Percentiles rank a stretch among this genome's conserved stretches.
Evolutionary conservation across 2,113 vertebrate genomes (phyloP).

Genomic region (Rutilus rutilus): DNA sequence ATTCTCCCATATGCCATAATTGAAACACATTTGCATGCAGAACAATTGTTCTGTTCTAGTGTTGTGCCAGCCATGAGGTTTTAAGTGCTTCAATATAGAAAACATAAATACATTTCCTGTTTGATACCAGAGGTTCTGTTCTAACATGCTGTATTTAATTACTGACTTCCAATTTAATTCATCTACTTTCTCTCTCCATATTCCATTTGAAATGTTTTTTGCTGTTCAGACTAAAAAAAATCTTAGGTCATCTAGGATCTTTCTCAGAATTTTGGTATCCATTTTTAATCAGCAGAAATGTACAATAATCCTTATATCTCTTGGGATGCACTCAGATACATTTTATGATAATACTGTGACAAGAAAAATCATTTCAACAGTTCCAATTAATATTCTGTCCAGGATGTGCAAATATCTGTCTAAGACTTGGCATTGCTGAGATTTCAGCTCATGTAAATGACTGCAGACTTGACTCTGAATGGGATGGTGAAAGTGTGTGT

Average conservation of each 20-base stretch:
- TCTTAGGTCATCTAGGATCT: too few species aligned
- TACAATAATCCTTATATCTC: background rate
- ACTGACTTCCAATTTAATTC: slow-evolving; percentile 14
- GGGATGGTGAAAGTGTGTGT: background rate
- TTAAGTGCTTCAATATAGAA: slow-evolving; percentile 25
- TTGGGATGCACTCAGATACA: background rate
- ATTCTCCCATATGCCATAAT: slow-evolving; percentile 33
- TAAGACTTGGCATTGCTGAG: background rate
- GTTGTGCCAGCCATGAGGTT: background rate
- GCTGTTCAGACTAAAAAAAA: too few species aligned
- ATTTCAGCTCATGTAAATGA: slow-evolving; percentile 46
- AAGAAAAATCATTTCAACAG: background rate
- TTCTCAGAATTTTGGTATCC: background rate
- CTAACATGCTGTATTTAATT: slow-evolving; percentile 13
- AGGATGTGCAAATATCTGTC: slow-evolving; percentile 1
- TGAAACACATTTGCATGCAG: slow-evolving; percentile 21
- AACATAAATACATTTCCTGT: slow-evolving; percentile 17
- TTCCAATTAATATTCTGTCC: slow-evolving; percentile 27
- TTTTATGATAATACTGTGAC: background rate
- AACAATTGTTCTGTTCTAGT: slow-evolving; percentile 11
- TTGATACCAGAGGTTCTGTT: background rate
- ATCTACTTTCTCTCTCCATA: background rate
- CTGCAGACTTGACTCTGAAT: slow-evolving; percentile 33
- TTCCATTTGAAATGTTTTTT: too few species aligned
- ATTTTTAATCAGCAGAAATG: background rate